phyloP scores from a whole-genome alignment of 2,797 vertebrate genomes.

The Columba guinea region DNA sequence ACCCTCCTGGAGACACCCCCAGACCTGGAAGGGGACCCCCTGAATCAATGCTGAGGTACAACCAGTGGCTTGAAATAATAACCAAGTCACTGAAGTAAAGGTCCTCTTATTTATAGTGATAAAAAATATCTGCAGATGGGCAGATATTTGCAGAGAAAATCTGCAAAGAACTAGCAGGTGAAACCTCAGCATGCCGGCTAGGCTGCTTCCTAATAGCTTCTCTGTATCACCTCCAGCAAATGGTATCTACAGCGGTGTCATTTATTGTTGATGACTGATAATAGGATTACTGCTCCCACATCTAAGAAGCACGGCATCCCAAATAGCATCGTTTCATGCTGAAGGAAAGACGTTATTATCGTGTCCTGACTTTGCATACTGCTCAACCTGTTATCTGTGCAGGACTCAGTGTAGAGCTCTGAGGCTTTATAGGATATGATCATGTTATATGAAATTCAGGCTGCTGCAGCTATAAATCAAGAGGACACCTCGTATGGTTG shows the following conservation, averaged over 20 bases:
- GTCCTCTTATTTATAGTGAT: background rate
- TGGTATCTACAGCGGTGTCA: background rate
- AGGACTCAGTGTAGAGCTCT: conserved; percentile 1
- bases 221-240: conserved; percentile 53
- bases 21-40: background rate
- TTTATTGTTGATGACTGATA: conserved; percentile 66
- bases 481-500: background rate
- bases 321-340: conserved; percentile 38
- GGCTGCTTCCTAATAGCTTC: conserved; percentile 48
- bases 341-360: conserved; percentile 44
- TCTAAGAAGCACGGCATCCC: conserved; percentile 13
- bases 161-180: conserved; percentile 15
- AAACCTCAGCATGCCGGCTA: conserved; percentile 13
- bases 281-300: conserved; percentile 52
- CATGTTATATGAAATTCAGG: conserved; percentile 38
- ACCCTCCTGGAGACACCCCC: background rate
- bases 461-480: conserved; percentile 64
- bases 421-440: conserved; percentile 39
- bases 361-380: conserved; percentile 12
- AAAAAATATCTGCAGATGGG: background rate
- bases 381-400: conserved; percentile 48
- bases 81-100: background rate
- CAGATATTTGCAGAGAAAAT: conserved; percentile 22
- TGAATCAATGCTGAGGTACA: background rate
- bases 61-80: background rate